Percentiles rank a stretch among this genome's conserved stretches.
Evolutionary conservation across 30 jellyfish, hydroid and myxozoan genomes (phyloP).

Genomic region (Turritopsis dohrnii): DNA sequence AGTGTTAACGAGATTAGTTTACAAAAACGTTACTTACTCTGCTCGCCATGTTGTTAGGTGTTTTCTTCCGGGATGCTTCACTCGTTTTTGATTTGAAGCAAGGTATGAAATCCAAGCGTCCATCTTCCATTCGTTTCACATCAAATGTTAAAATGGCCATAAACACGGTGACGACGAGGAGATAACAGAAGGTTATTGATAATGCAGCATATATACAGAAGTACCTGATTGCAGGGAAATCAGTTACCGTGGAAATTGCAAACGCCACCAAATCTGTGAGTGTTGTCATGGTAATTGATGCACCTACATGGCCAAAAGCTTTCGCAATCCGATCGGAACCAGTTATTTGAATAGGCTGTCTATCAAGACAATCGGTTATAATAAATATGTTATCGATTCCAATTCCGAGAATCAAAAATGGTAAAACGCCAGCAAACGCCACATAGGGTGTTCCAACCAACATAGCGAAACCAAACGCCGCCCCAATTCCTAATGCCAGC

Average conservation of each 20-base stretch:
- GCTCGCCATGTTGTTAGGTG: slow-evolving; percentile 31
- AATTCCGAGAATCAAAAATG: slow-evolving; percentile 91
- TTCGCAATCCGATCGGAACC: slow-evolving; percentile 66
- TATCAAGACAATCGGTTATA: slow-evolving; percentile 67
- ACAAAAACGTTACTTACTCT: too few species aligned
- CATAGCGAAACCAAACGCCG: slow-evolving; percentile 84
- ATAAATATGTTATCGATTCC: slow-evolving; percentile 95
- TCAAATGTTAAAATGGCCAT: slow-evolving; percentile 68
- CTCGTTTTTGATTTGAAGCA: slow-evolving; percentile 30
- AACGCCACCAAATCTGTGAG: slow-evolving; percentile 83
- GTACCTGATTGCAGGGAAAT: slow-evolving; percentile 76
- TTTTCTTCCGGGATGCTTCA: slow-evolving; percentile 56
- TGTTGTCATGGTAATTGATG: slow-evolving; percentile 92
- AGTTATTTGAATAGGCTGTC: slow-evolving; percentile 40
- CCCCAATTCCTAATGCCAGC: slow-evolving; percentile 70
- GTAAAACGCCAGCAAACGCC: slow-evolving; percentile 91
- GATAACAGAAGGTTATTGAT: slow-evolving; percentile 52
- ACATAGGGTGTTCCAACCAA: slow-evolving; percentile 64
- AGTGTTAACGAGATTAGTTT: too few species aligned
- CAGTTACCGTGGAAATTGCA: slow-evolving; percentile 73
- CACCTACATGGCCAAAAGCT: slow-evolving; percentile 70
- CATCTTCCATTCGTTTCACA: slow-evolving; percentile 60
- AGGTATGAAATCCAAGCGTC: slow-evolving; percentile 54
- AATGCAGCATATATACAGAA: slow-evolving; percentile 86
- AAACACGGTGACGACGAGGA: slow-evolving; percentile 67